Evolutionary conservation across 2,113 vertebrate species (phyloP).

Genomic region (Meles meles): DNA sequence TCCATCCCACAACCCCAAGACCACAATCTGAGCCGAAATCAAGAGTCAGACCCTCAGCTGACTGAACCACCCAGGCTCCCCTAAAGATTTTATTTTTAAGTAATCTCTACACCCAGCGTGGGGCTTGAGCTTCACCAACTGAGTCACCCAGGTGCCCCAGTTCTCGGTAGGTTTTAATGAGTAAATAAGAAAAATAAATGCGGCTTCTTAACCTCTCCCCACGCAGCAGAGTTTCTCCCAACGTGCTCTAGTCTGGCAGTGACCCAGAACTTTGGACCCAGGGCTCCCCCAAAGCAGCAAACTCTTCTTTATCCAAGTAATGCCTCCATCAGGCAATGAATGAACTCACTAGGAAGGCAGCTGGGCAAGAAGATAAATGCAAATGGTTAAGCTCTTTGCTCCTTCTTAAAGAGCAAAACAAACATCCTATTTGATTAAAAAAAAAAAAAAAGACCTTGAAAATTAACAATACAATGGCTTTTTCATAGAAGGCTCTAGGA

Average conservation of each 20-base stretch:
- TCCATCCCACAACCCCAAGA: not conserved
- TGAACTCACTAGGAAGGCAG: not conserved
- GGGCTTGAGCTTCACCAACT: not conserved
- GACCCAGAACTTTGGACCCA: not conserved
- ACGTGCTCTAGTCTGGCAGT: not conserved
- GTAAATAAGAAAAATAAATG: not conserved
- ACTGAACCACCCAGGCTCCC: not conserved
- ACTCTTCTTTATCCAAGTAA: not conserved
- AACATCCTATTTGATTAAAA: conserved; percentile 44
- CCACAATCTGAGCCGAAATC: not conserved
- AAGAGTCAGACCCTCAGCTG: not conserved
- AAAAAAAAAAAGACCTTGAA: conserved; percentile 36
- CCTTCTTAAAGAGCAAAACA: conserved; percentile 54
- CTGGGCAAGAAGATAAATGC: not conserved
- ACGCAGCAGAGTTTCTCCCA: not conserved
- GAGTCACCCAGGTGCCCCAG: not conserved
- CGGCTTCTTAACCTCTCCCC: not conserved
- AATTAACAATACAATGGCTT: conserved; percentile 47
- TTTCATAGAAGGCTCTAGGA: conserved; percentile 62
- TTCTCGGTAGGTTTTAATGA: not conserved
- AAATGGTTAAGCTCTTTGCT: not conserved
- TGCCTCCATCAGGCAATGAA: not conserved
- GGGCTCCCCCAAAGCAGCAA: not conserved
- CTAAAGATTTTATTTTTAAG: not conserved
- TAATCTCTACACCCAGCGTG: not conserved